Base-by-base conservation (phyloP, 2,113 vertebrate genomes). In the Uria aalge region DNA sequence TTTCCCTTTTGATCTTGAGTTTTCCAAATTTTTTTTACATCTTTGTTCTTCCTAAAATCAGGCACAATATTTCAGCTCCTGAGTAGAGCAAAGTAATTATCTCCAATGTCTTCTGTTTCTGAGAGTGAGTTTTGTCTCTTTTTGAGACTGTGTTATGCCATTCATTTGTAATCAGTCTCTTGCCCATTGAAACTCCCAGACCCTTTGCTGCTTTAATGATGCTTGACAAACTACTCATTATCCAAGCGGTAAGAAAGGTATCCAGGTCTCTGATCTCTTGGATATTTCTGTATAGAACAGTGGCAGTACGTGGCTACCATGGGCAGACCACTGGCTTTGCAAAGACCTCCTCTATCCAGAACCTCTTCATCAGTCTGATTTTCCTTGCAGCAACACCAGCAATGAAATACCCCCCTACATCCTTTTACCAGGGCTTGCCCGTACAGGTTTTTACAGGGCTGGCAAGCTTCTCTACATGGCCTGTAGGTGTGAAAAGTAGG, bases 281-380 rank as follows among this genome's bases (percentile, higher is more conserved):
- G 6, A 1, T 74, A 29, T 71, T 74, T 87, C 53, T 91, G 15
- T 18, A 27, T 3, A 12, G 30, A 62, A 16, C 14, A 24, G 17
- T 4, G 1, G 19, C 43, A 72, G 24, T 68, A 4, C 0, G 3
- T 63, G 36, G 4, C 9, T 53, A 50, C 29, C 3, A 20, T 20
- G 10, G 27, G 3, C 60, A 56, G 30, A n/a, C 5, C n/a, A 38
- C 2, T 41, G 6, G 9, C 64, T 75, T 78, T 71, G 10, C 63
- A 85, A 68, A 12, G 19, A 24, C 11, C 4, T 74, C 23, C 8
- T 48, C 8, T n/a, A 72, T 15, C 7, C 38, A 55, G 38, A 75
- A 38, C 12, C 9, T 50, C 23, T 24, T 79, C 50, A 52, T 21
- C 11, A 59, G 24, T 41, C 32, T 53, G 32, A n/a, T 32, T 63